Evolutionary conservation across 2,113 vertebrate genomes (phyloP).

Genomic region (Panthera tigris): DNA sequence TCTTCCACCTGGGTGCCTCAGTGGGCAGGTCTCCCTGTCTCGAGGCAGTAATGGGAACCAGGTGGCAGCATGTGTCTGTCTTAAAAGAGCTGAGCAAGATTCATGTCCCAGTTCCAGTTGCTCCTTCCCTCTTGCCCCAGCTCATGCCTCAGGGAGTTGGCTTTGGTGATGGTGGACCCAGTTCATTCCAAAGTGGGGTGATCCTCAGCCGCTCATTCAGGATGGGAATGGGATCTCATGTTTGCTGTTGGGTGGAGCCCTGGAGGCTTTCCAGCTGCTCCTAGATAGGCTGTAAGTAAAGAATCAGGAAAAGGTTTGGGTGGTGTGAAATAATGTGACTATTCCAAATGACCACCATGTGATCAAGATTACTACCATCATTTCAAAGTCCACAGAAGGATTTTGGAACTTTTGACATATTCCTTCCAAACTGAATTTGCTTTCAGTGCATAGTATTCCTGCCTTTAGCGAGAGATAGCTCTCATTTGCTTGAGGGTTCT

Average conservation of each 20-base stretch:
- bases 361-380: neutral
- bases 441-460: neutral
- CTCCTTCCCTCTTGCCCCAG: neutral
- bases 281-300: neutral
- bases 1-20: constrained; percentile 83
- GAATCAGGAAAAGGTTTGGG: neutral
- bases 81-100: constrained; percentile 59
- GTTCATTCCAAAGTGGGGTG: neutral
- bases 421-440: constrained; percentile 9
- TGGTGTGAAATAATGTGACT: neutral
- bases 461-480: neutral
- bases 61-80: constrained; percentile 78
- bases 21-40: constrained; percentile 69
- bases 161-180: neutral
- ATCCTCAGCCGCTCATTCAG: neutral
- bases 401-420: constrained; percentile 16
- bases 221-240: neutral
- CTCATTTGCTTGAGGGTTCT: neutral
- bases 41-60: constrained; percentile 81
- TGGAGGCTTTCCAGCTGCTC: constrained; percentile 1
- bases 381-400: neutral
- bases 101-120: neutral
- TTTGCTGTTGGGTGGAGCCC: neutral
- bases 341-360: neutral
- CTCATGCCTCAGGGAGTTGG: neutral